phyloP scores from a whole-genome alignment of 2,888 invertebrate genomes.

The Strigamia transsilvanica region DNA sequence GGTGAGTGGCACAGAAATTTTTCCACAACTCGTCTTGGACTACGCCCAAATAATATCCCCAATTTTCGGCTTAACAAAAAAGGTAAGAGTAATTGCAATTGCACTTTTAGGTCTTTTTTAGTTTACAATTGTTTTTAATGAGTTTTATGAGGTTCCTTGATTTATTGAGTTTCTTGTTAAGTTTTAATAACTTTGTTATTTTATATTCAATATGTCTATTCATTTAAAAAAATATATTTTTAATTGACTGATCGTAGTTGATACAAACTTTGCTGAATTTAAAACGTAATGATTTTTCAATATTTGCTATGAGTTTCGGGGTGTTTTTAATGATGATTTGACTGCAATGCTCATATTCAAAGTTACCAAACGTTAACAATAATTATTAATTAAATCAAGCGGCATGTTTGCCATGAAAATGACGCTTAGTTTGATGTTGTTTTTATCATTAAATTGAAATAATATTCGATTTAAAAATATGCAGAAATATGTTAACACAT shows the following conservation, averaged over 20 bases:
- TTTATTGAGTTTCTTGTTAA: too few relatives aligned
- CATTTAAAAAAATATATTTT: too few relatives aligned
- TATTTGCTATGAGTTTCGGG: not conserved
- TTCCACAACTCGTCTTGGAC: constrained; percentile 38
- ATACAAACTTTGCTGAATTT: not conserved
- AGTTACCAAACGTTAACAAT: not conserved
- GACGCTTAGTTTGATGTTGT: too few relatives aligned
- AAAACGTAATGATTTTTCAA: constrained; percentile 2
- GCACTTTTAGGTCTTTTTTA: not conserved
- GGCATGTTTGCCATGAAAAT: too few relatives aligned
- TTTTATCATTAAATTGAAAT: not conserved
- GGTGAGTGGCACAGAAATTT: constrained; percentile 34
- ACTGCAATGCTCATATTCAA: not conserved
- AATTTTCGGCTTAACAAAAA: not conserved
- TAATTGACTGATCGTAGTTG: too few relatives aligned
- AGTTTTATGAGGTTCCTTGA: not conserved
- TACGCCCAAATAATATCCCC: constrained; percentile 24
- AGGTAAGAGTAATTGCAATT: not conserved
- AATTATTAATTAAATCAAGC: not conserved
- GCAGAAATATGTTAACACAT: too few relatives aligned
- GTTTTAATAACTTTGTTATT: too few relatives aligned
- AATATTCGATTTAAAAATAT: too few relatives aligned
- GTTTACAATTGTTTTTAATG: not conserved
- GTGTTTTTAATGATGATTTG: constrained; percentile 1
- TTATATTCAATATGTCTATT: too few relatives aligned